phyloP scores from a whole-genome alignment of 2,797 vertebrate species.

The Masticophis lateralis region DNA sequence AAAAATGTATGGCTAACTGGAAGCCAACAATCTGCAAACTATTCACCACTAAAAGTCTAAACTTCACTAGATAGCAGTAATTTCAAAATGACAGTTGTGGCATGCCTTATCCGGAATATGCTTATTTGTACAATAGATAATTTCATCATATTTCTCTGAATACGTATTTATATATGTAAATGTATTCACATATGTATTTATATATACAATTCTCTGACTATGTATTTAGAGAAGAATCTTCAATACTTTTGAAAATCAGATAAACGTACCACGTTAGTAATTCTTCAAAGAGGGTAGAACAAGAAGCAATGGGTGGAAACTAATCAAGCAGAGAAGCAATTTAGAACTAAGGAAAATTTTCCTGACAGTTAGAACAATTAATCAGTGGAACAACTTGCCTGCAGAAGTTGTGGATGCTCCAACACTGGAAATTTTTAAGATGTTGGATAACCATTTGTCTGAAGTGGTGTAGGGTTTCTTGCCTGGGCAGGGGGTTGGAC shows the following conservation, averaged over 20 bases:
- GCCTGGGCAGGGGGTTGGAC: too few relatives aligned
- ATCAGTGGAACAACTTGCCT: too few relatives aligned
- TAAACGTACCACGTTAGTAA: neutral
- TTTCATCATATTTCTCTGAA: neutral
- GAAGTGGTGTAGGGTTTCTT: too few relatives aligned
- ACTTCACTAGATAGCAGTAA: slow-evolving; percentile 23
- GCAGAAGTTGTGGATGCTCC: too few relatives aligned
- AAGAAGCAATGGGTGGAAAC: too few relatives aligned
- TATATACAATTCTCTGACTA: slow-evolving; percentile 38
- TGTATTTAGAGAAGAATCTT: slow-evolving; percentile 36
- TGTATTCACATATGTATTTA: slow-evolving; percentile 10
- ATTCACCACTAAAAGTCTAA: neutral
- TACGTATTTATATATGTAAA: neutral
- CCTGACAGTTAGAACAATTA: too few relatives aligned
- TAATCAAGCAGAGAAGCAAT: too few relatives aligned
- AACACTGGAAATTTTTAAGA: too few relatives aligned
- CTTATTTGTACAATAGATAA: slow-evolving; percentile 31
- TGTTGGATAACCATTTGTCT: too few relatives aligned
- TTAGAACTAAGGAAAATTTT: too few relatives aligned
- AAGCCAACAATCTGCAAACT: neutral
- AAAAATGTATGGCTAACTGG: neutral
- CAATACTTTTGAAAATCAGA: slow-evolving; percentile 44
- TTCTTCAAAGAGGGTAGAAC: too few relatives aligned
- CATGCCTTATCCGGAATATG: slow-evolving; percentile 19
- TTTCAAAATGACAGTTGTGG: slow-evolving; percentile 17